These are phyloP conservation scores for Iguana delicatissima DNA, from an alignment of 2,797 vertebrate species.

Conservation along the genomic window DNA sequence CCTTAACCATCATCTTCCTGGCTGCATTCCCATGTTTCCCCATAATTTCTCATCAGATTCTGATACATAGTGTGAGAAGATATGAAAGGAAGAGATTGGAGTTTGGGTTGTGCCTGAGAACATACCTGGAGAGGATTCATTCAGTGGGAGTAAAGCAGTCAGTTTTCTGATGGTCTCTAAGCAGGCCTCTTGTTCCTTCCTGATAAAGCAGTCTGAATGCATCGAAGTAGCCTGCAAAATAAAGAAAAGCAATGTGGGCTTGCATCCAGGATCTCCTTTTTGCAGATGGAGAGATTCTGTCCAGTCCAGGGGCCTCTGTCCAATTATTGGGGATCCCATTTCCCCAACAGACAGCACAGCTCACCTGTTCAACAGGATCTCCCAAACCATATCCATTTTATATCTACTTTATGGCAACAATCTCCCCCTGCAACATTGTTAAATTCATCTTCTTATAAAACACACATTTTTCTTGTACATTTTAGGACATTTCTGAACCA, in stretches of 20 bases:
- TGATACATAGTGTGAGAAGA: too few species aligned
- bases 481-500: too few species aligned
- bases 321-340: background rate
- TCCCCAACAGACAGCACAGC: background rate
- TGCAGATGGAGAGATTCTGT: background rate
- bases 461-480: too few species aligned
- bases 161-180: constrained; percentile 86
- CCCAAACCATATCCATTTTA: background rate
- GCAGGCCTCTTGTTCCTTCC: constrained; percentile 91
- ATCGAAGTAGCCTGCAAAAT: constrained; percentile 80
- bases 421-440: too few species aligned
- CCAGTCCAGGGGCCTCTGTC: background rate
- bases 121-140: constrained; percentile 79
- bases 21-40: too few species aligned
- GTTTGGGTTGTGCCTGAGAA: background rate
- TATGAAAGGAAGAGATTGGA: background rate
- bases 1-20: background rate
- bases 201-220: constrained; percentile 89
- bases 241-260: background rate
- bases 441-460: too few species aligned
- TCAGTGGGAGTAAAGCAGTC: constrained; percentile 72
- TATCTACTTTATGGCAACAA: background rate
- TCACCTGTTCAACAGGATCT: background rate
- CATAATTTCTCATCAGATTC: background rate
- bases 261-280: background rate